Evolutionary conservation across 1,140 invertebrate genomes (phyloP).

Genomic region (Latrodectus geometricus): DNA sequence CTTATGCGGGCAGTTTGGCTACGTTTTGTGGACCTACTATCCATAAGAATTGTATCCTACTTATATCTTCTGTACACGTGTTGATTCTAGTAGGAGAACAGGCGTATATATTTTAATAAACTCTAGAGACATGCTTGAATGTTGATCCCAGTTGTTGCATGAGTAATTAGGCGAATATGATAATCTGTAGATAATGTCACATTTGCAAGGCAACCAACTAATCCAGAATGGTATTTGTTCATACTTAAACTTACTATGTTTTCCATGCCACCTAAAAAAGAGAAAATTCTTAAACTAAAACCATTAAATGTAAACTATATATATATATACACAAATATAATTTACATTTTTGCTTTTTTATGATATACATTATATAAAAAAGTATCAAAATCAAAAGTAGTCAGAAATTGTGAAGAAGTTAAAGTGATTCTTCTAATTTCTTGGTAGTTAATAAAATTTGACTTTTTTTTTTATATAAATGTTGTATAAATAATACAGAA

Average conservation of each 20-base stretch:
- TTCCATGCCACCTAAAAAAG: conserved; percentile 79
- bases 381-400: no score
- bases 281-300: conserved; percentile 47
- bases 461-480: no score
- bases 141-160: conserved; percentile 73
- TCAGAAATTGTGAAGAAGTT: no score
- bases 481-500: no score
- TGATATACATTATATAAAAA: no score
- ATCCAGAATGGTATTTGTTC: conserved; percentile 78
- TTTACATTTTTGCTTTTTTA: no score
- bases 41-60: conserved; percentile 60
- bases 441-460: no score
- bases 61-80: conserved; percentile 41
- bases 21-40: conserved; percentile 60
- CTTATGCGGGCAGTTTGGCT: conserved; percentile 53
- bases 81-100: conserved; percentile 56
- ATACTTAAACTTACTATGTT: conserved; percentile 77
- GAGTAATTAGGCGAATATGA: conserved; percentile 74
- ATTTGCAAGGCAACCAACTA: conserved; percentile 84
- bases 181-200: conserved; percentile 83
- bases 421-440: no score
- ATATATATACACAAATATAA: no score
- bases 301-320: not conserved
- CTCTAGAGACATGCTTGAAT: conserved; percentile 69
- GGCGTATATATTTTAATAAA: conserved; percentile 32